Base-by-base conservation (phyloP, 2,113 vertebrate species). In the Thryonomys swinderianus region DNA sequence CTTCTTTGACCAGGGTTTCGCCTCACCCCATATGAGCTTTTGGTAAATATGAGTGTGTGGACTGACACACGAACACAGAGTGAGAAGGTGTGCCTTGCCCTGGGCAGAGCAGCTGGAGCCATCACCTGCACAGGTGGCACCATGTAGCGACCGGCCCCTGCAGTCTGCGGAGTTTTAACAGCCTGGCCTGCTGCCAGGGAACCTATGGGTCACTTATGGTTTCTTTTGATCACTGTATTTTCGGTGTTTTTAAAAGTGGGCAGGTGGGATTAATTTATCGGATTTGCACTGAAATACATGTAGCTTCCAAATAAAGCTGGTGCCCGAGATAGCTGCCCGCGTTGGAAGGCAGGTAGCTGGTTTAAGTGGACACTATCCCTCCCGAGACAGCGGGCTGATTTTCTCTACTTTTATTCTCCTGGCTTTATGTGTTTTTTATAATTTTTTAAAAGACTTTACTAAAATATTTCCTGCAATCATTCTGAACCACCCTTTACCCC, bases 281-380 rank as follows among this genome's bases (percentile, higher is more conserved):
- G n/a, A 32, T 85, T 89, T 95, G 23, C 51, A 55, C 37, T 57
- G 66, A 79, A 89, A 78, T 23, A 27, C 37, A 27, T 10, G 3
- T 57, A 57, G 42, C 11, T 89, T 91, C 64, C 45, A 66, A 42
- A 81, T 76, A 84, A 90, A 88, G 37, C 84, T 76, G 23, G 40
- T 81, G n/a, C 69, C 73, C n/a, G 3, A 21, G 45, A 25, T 2
- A 1, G 42, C 74, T 16, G 5, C 40, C 71, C 10, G 1, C 67
- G 64, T 45, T 42, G n/a, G 27, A 59, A 37, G 30, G 32, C 42
- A 27, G 57, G 18, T 5, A 73, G n/a, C 25, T 16, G 23, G 55
- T 32, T 48, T 14, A 11, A 20, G 48, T 20, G 61, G 74, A 40
- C 3, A 0, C 1, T 7, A 21, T 25, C 25, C 16, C 48, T 64